phyloP scores from a whole-genome alignment of 2,888 invertebrate species.

The Nematopogon swammerdamellus region DNA sequence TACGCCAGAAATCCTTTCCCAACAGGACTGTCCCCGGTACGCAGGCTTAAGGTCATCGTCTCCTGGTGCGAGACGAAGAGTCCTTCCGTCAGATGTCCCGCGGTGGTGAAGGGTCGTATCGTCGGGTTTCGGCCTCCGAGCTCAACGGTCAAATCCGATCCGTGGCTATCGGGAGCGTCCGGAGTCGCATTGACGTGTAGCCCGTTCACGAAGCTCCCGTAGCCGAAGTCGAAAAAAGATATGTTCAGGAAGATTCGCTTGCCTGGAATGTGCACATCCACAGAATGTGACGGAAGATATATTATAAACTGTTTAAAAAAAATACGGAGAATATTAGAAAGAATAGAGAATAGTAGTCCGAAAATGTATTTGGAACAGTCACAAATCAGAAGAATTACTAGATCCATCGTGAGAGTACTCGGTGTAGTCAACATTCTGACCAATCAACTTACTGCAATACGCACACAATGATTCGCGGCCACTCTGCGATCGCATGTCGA shows the following conservation, averaged over 20 bases:
- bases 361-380: too few species aligned
- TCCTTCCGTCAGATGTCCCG: conserved; percentile 60
- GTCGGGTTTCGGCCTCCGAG: conserved; percentile 40
- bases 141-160: conserved; percentile 58
- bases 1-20: conserved; percentile 66
- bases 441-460: too few species aligned
- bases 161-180: conserved; percentile 31
- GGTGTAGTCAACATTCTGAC: too few species aligned
- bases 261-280: conserved; percentile 32
- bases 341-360: too few species aligned
- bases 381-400: too few species aligned
- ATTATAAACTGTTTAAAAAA: not conserved
- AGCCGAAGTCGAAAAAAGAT: conserved; percentile 55
- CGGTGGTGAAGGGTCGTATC: conserved; percentile 56
- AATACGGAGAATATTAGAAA: too few species aligned
- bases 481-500: too few species aligned
- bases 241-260: conserved; percentile 72
- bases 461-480: too few species aligned
- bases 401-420: too few species aligned
- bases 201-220: conserved; percentile 36
- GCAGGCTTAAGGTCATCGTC: conserved; percentile 57
- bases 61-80: conserved; percentile 64
- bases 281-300: too few species aligned
- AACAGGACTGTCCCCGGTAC: conserved; percentile 60
- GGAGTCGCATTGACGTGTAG: conserved; percentile 31